Base-by-base conservation (phyloP, 2,797 vertebrate species). In the Thamnophis elegans region DNA sequence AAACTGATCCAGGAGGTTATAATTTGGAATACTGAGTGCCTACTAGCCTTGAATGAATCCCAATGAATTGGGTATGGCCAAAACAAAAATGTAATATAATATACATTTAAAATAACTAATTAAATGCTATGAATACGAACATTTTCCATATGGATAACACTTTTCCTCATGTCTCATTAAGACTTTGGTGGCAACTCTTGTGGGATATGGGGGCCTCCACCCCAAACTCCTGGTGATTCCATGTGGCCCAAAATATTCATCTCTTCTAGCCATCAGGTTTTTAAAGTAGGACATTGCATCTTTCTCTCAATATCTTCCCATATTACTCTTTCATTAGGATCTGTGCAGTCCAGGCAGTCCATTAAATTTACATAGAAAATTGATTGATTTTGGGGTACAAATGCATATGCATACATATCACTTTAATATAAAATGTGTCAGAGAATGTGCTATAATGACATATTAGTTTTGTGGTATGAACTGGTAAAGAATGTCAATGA, bases 371-470 rank as follows among this genome's bases (percentile, higher is more conserved):
- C 91, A 87, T 82, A 42, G 36, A 68, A 88, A 91, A 53, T 82
- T 91, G 78, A 96, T 94, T 25, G 92, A 94, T 56, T 0, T 0
- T 2, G 28, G 94, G 86, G 82, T 93, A 91, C 90, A 96, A 78
- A 86, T 85, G 56, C 36, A 68, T 28, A 91, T 90, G 65, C 32
- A 91, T 90, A 78, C 25, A 60, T 59, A 92, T 62, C 93, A 1
- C 16, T 94, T 93, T 91, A 56, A 3, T 60, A 56, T 7, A 90
- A 53, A 73, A 3, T 13, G 4, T 5, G 22, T 47, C 3, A 36
- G 1, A 9, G 10, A 42, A 59, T 88, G 91, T 90, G 88, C 13
- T 93, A 78, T 13, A 55, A 28, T 68, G 89, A 62, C 56, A n/a
- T 10, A 13, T 8, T 28, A 0, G 0, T 68, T 4, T 87, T 89